Evolutionary conservation across 2,113 vertebrate genomes (phyloP).

Genomic region (Stegostoma tigrinum): DNA sequence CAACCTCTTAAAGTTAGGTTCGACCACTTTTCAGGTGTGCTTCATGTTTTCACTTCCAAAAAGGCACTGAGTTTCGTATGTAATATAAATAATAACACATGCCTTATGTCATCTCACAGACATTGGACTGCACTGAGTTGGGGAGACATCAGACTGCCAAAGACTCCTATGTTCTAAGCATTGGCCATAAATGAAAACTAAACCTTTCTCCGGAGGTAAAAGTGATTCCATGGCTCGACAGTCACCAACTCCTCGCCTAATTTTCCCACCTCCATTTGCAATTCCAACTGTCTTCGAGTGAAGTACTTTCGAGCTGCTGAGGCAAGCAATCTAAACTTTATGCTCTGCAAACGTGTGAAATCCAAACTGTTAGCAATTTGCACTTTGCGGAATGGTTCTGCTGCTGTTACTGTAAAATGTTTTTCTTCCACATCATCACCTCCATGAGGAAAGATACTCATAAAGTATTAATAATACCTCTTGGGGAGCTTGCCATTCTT

Average conservation of each 20-base stretch:
- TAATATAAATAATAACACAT: background rate
- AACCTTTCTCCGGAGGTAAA: background rate
- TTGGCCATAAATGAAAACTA: background rate
- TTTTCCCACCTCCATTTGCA: background rate
- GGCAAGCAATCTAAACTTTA: background rate
- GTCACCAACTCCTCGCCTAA: background rate
- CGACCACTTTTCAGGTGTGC: background rate
- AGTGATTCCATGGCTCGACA: background rate
- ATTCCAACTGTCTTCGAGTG: background rate
- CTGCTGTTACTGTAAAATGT: background rate
- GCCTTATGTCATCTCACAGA: background rate
- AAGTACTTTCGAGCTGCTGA: background rate
- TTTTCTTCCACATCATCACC: background rate
- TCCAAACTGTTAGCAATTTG: background rate
- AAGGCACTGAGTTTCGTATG: background rate
- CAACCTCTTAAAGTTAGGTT: background rate
- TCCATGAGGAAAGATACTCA: background rate
- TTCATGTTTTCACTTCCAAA: background rate
- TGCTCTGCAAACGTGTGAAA: background rate
- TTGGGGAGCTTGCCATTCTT: background rate
- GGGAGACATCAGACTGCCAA: background rate
- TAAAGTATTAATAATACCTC: background rate
- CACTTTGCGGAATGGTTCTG: background rate
- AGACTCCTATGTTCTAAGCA: background rate
- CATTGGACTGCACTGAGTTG: background rate